Evolutionary conservation across 2,797 vertebrate species (phyloP).

Genomic region (Myiotriccus ornatus): DNA sequence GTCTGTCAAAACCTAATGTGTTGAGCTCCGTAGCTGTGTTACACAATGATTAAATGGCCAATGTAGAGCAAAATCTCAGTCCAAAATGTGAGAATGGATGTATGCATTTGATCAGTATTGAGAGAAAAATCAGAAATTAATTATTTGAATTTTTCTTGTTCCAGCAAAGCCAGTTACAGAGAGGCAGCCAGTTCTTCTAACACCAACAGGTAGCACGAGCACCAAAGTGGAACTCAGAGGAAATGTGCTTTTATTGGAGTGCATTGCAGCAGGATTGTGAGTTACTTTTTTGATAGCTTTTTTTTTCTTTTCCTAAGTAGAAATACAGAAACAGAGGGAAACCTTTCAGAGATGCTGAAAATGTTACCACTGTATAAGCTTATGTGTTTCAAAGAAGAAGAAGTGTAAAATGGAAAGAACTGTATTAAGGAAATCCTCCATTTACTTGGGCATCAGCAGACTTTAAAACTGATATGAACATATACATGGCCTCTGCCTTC

Average conservation of each 20-base stretch:
- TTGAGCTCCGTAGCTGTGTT: not conserved
- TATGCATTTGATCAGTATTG: not conserved
- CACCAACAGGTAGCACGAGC: constrained; percentile 83
- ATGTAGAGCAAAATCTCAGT: not conserved
- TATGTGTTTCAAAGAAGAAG: not conserved
- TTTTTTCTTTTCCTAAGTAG: not conserved
- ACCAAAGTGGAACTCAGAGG: constrained; percentile 90
- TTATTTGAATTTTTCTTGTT: constrained; percentile 47
- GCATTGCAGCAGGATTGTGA: constrained; percentile 96
- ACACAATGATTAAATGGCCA: not conserved
- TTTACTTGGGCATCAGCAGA: not conserved
- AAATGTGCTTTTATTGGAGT: constrained; percentile 90
- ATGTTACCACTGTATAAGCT: not conserved
- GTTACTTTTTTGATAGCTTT: constrained; percentile 55
- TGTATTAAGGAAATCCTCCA: not conserved
- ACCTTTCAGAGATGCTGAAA: not conserved
- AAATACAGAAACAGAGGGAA: not conserved
- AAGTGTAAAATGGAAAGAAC: not conserved
- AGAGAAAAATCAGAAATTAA: not conserved
- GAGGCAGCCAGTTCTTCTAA: constrained; percentile 85
- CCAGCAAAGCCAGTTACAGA: constrained; percentile 85
- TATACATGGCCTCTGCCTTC: not conserved
- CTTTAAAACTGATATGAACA: not conserved
- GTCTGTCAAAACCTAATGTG: constrained; percentile 13
- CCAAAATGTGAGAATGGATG: not conserved